These are phyloP conservation scores for Tor tambroides DNA, from an alignment of 2,113 vertebrate species.

Conservation along the genomic window DNA sequence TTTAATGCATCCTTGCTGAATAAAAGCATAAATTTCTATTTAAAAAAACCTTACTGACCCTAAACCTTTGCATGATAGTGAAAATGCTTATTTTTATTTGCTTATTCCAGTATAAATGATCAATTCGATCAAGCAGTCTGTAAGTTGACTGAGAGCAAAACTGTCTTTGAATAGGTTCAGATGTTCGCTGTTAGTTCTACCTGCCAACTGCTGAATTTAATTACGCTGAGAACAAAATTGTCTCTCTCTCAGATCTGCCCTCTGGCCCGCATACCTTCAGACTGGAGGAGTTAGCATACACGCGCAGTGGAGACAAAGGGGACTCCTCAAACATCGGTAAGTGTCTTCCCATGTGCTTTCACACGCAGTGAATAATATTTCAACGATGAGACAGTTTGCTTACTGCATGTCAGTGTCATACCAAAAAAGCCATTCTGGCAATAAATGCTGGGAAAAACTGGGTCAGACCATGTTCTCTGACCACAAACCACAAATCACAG, in stretches of 20 bases:
- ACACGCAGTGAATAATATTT: conserved; percentile 30
- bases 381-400: conserved; percentile 12
- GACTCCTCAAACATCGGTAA: conserved; percentile 86
- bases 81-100: neutral
- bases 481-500: conserved; percentile 37
- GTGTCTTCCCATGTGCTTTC: conserved; percentile 10
- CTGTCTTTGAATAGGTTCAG: neutral
- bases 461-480: conserved; percentile 36
- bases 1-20: neutral
- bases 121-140: neutral
- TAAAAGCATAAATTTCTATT: no score
- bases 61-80: neutral
- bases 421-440: conserved; percentile 11
- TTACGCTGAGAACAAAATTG: neutral
- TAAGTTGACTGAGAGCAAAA: neutral
- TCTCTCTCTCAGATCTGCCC: conserved; percentile 76
- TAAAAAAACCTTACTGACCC: neutral
- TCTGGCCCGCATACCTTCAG: conserved; percentile 79
- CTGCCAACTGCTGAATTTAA: conserved; percentile 16
- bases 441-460: neutral
- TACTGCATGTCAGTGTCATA: neutral
- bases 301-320: conserved; percentile 86
- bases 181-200: neutral
- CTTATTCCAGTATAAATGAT: neutral
- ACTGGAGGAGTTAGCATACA: conserved; percentile 84